These are phyloP conservation scores for Patella vulgata DNA, from an alignment of 1,140 invertebrate genomes.

Conservation along the genomic window DNA sequence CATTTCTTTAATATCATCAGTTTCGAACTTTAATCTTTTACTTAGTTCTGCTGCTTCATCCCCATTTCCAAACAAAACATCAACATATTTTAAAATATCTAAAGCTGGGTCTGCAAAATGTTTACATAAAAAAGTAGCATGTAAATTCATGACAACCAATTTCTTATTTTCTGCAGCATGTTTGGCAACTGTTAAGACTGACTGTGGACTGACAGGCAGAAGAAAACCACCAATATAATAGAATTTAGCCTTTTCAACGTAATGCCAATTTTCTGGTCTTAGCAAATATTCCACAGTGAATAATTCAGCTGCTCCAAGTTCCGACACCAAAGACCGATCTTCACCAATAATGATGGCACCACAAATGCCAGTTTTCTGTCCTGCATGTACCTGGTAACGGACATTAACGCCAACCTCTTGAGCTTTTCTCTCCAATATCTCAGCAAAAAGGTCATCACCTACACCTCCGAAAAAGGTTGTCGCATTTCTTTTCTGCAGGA, in stretches of 20 bases:
- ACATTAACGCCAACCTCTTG: conserved; percentile 86
- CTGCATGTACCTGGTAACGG: conserved; percentile 74
- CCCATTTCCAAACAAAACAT: conserved; percentile 97
- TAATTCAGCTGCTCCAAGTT: conserved; percentile 92
- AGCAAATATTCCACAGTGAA: conserved; percentile 89
- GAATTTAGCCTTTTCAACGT: conserved; percentile 83
- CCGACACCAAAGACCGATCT: conserved; percentile 90
- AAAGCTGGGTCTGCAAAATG: conserved; percentile 86
- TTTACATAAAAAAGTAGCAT: conserved; percentile 94
- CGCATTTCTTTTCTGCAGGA: conserved; percentile 80
- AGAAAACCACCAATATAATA: conserved; percentile 97
- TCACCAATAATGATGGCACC: conserved; percentile 73
- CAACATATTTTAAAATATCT: conserved; percentile 89
- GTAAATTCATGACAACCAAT: conserved; percentile 92
- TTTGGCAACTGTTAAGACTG: conserved; percentile 83
- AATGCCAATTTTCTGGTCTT: conserved; percentile 77
- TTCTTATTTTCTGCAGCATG: conserved; percentile 80
- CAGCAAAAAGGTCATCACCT: conserved; percentile 88
- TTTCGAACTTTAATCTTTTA: conserved; percentile 77
- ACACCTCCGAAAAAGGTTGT: conserved; percentile 94
- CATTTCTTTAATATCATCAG: conserved; percentile 83
- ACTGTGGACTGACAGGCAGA: conserved; percentile 89
- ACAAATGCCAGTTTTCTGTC: conserved; percentile 82
- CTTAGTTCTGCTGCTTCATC: conserved; percentile 87
- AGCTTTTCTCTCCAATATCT: conserved; percentile 86